phyloP scores from a whole-genome alignment of 2,113 vertebrate genomes.

The Mellivora capensis region DNA sequence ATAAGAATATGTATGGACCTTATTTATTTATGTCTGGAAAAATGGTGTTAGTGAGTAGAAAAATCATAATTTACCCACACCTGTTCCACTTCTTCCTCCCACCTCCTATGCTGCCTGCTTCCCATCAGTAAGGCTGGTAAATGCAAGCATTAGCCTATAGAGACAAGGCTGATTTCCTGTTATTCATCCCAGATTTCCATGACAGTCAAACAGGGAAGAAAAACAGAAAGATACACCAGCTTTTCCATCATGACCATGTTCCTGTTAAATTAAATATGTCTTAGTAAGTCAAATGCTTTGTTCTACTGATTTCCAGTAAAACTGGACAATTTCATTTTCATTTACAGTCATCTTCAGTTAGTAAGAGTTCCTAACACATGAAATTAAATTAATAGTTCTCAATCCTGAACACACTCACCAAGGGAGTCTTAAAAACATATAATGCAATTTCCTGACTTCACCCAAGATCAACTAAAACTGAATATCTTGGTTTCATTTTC shows the following conservation, averaged over 20 bases:
- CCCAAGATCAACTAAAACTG: conserved; percentile 53
- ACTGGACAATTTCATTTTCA: conserved; percentile 43
- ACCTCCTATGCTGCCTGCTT: not conserved
- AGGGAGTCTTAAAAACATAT: conserved; percentile 59
- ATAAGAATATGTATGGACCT: not conserved
- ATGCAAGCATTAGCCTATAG: not conserved
- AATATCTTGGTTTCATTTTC: conserved; percentile 61
- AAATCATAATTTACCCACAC: not conserved
- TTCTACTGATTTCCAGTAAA: conserved; percentile 51
- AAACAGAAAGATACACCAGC: not conserved
- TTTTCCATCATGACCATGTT: conserved; percentile 35
- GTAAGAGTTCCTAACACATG: conserved; percentile 43
- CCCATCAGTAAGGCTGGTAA: not conserved
- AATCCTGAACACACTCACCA: conserved; percentile 31
- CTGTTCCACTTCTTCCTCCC: not conserved
- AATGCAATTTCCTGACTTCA: conserved; percentile 69
- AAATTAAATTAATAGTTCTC: conserved; percentile 53
- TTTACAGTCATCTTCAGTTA: conserved; percentile 49
- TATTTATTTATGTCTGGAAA: conserved; percentile 1
- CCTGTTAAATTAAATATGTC: conserved; percentile 28
- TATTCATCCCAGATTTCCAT: conserved; percentile 39
- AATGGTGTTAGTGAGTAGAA: not conserved
- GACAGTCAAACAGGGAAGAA: conserved; percentile 42
- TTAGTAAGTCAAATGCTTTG: conserved; percentile 6
- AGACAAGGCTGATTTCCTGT: conserved; percentile 40